Conservation (phyloP, 2,113 vertebrate genomes). For the Calonectris borealis region DNA sequence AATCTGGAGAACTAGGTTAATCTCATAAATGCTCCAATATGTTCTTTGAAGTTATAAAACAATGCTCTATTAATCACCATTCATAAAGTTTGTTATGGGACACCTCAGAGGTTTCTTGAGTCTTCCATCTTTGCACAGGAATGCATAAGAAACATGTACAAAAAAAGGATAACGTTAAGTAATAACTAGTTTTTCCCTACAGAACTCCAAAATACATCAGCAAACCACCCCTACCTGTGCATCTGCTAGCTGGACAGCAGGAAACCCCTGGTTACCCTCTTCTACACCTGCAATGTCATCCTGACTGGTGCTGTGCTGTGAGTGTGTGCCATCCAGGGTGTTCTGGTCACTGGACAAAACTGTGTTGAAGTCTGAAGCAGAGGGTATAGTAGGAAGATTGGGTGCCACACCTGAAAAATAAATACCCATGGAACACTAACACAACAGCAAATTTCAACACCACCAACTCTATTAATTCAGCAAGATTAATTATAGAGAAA, state of each 20-base stretch:
- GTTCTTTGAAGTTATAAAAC: background rate
- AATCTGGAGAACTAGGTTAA: background rate
- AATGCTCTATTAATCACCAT: background rate
- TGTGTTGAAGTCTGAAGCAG: slow-evolving; percentile 95
- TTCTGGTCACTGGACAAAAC: slow-evolving; percentile 97
- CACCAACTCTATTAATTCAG: background rate
- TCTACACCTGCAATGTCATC: slow-evolving; percentile 91
- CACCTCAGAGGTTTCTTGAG: background rate
- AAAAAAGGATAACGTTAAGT: background rate
- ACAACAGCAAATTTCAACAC: slow-evolving; percentile 1
- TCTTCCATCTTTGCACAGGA: background rate
- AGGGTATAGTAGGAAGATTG: slow-evolving; percentile 94
- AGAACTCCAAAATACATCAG: background rate
- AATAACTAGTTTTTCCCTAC: background rate
- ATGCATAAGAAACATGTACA: background rate
- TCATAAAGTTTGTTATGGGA: background rate
- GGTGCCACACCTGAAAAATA: slow-evolving; percentile 81
- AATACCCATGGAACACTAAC: slow-evolving; percentile 50
- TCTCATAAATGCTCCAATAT: background rate
- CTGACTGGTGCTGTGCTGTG: slow-evolving; percentile 95
- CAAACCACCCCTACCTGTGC: slow-evolving; percentile 82
- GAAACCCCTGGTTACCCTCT: slow-evolving; percentile 91
- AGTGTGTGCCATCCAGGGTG: slow-evolving; percentile 93
- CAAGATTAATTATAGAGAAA: background rate
- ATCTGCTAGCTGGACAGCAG: slow-evolving; percentile 96